A percentile compares a stretch with the other conserved stretches of the same genome.
phyloP scores from a whole-genome alignment of 1,140 invertebrate species.

The Prorops nasuta region DNA sequence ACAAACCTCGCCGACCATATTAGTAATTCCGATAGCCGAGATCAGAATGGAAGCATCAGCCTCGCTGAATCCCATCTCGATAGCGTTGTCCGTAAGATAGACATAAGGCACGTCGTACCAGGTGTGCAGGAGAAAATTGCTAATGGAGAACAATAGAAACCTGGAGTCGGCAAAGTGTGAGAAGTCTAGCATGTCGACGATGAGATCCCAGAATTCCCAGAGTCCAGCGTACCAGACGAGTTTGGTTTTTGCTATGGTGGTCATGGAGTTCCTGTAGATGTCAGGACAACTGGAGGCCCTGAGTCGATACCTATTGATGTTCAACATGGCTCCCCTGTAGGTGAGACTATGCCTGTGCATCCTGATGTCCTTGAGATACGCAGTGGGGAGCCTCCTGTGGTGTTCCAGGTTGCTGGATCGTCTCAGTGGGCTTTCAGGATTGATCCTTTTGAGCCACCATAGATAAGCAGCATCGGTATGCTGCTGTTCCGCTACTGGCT shows the following conservation, averaged over 20 bases:
- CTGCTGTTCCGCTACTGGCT: conserved; percentile 26
- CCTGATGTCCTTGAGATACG: conserved; percentile 68
- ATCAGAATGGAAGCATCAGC: conserved; percentile 77
- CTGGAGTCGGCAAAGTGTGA: conserved; percentile 73
- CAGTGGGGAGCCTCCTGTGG: conserved; percentile 57
- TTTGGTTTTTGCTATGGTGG: conserved; percentile 79
- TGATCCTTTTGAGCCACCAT: conserved; percentile 59
- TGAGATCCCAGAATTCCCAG: conserved; percentile 73
- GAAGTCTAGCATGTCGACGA: conserved; percentile 76
- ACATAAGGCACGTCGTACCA: conserved; percentile 90
- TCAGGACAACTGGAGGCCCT: conserved; percentile 84
- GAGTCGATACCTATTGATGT: conserved; percentile 77
- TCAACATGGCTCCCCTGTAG: conserved; percentile 82
- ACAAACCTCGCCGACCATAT: conserved; percentile 81
- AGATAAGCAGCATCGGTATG: conserved; percentile 56
- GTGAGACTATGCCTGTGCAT: conserved; percentile 76
- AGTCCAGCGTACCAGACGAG: conserved; percentile 71
- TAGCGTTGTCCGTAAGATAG: conserved; percentile 77
- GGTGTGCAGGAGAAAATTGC: conserved; percentile 82
- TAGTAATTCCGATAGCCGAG: conserved; percentile 81
- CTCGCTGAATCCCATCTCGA: conserved; percentile 69
- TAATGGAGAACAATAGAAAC: conserved; percentile 78
- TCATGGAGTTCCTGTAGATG: conserved; percentile 84
- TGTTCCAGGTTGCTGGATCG: conserved; percentile 49
- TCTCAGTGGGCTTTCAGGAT: conserved; percentile 45